phyloP scores from a whole-genome alignment of 2,888 invertebrate species.

The Fragum fragum region DNA sequence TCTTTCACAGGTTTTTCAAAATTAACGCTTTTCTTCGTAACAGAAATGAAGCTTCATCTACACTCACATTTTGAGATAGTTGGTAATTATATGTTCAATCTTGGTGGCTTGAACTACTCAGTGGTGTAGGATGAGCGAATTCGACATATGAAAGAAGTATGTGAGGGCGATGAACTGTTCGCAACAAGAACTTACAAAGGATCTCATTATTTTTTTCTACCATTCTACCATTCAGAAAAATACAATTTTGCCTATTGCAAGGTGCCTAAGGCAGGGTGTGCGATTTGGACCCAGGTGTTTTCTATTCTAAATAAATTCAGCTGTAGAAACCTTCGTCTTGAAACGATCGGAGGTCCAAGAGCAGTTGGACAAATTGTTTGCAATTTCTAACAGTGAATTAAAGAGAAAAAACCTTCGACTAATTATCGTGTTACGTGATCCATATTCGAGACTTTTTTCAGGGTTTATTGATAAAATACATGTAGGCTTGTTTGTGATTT shows the following conservation, averaged over 20 bases:
- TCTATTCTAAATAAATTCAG: slow-evolving; percentile 8
- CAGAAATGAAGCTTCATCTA: too few relatives aligned
- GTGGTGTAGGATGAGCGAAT: neutral
- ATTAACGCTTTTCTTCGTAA: too few relatives aligned
- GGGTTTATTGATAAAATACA: slow-evolving; percentile 44
- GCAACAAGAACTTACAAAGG: neutral
- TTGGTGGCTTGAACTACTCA: neutral
- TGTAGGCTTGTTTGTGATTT: slow-evolving; percentile 15
- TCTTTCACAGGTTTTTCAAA: too few relatives aligned
- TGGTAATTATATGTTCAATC: too few relatives aligned
- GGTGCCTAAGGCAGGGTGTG: slow-evolving; percentile 49
- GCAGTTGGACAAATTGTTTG: neutral
- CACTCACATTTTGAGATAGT: too few relatives aligned
- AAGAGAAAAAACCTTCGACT: neutral
- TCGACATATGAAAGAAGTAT: neutral
- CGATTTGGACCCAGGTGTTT: slow-evolving; percentile 52
- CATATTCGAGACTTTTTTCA: slow-evolving; percentile 45
- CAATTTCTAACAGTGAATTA: neutral
- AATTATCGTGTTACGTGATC: slow-evolving; percentile 50
- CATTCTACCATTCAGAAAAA: neutral
- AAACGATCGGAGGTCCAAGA: slow-evolving; percentile 16
- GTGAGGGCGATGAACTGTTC: neutral
- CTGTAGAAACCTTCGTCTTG: slow-evolving; percentile 8
- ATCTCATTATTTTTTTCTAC: too few relatives aligned
- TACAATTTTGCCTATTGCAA: slow-evolving; percentile 50